Evolutionary conservation across 2,797 vertebrate genomes (phyloP), one percentile per base, ranked within the genome.

Genomic region (Remorina albescens): DNA sequence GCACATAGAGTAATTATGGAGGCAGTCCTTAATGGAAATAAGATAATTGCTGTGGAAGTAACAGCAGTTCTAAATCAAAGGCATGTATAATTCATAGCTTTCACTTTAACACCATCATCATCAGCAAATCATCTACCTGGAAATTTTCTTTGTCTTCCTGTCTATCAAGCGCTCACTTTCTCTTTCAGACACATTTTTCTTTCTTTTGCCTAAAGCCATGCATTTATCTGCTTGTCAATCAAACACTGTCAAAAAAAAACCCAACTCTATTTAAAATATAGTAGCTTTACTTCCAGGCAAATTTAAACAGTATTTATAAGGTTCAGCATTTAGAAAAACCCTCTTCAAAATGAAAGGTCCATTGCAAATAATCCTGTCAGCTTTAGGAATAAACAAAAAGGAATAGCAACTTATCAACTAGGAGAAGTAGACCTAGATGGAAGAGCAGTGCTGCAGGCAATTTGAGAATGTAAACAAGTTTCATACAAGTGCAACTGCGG

Each of bases 221-320:
- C 60, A 84, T 88, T 82, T 74, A 88, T 84, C 76, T 71, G 46
- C 49, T 62, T 90, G 89, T 87, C 90, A 92, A 84, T 91, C 90
- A 87, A 73, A 56, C 23, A 12, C 18, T 1, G 42, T 46, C 4
- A 49, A 50, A 50, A 55, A 71, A 55, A 81, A 41, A 49, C 56
- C 36, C 18, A 12, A 70, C 3, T 30, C 36, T 66, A 84, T 86
- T 86, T 83, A 79, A 86, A 89, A 84, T 62, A 75, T 84, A 59
- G 59, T 71, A 71, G 32, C 61, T 82, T 80, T 74, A 76, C 85
- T 86, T 53, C n/a, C 21, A 78, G 88, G 87, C 84, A 87, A 76
- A 69, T 88, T 82, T 50, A 73, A 78, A 73, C 44, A 13, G 28
- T 44, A 49, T 74, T 63, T 32, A 76, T 86, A 55, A 82, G 76